Evolutionary conservation across 2,113 vertebrate genomes (phyloP), one percentile per base, ranked within the genome.

Genomic region (Pardalotus punctatus): DNA sequence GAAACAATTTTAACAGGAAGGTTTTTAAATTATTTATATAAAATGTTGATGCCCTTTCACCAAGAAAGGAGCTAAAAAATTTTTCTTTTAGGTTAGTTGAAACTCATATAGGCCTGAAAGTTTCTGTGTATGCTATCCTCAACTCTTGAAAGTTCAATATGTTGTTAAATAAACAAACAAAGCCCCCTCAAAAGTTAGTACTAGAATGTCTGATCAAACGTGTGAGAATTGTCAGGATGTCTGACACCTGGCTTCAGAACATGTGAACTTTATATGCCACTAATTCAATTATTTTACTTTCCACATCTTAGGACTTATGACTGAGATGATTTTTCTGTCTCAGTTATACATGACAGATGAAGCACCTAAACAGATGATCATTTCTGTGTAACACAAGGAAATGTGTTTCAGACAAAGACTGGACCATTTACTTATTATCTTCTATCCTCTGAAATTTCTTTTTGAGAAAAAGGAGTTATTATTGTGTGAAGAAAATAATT

Each of bases 1-100:
- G 92, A 97, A 97, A 81, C 60, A 74, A 25, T 96, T 96, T 96
- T 91, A 97, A 74, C 86, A 72, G 95, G 95, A 96, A 88, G 54
- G 24, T 88, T 94, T 77, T 79, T 57, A 65, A 79, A 42, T 81
- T 0, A 66, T 90, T 96, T 88, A 58, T 96, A n/a, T 94, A 84
- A 95, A 94, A 94, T 72, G n/a, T 54, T 92, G 91, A 84, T 91
- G 73, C 13, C 9, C 6, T 88, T 91, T 79, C 7, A 69, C 79
- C 81, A 93, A 96, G 78, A 9, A 17, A 87, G 88, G 92, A 95
- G 93, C 60, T 82, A 90, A 93, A 94, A 94, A 61, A 71, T 10
- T 23, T 43, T 82, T 76, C 10, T 27, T 89, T 54, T 35, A 35
- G 9, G 6, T 78, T 81, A 25, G 7, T 48, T 84, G 35, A 43